These are phyloP conservation scores for Tapera naevia DNA, from an alignment of 2,797 vertebrate genomes.

Conservation along the genomic window DNA sequence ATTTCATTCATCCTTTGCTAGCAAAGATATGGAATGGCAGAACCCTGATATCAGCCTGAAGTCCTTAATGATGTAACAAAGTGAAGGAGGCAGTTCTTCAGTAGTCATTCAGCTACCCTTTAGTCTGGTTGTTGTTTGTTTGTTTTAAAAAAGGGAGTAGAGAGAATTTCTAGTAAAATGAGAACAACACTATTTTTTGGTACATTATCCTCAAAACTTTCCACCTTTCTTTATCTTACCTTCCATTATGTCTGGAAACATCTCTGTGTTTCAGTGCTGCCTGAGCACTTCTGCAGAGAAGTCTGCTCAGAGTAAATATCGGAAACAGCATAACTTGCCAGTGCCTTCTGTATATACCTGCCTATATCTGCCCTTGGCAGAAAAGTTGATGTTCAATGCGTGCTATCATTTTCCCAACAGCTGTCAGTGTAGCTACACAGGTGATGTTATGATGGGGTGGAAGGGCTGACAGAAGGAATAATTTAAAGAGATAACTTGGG, in stretches of 20 bases:
- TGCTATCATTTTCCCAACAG: background rate
- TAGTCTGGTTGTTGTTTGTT: background rate
- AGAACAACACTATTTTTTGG: background rate
- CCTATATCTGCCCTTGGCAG: background rate
- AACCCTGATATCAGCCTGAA: background rate
- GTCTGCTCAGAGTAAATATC: background rate
- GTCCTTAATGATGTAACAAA: background rate
- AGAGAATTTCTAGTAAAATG: background rate
- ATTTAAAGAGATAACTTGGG: background rate
- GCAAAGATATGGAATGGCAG: background rate
- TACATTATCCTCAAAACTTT: background rate
- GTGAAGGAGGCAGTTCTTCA: background rate
- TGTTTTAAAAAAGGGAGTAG: too few relatives aligned
- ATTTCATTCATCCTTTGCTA: background rate
- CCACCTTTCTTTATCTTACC: background rate
- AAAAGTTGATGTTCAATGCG: accelerated
- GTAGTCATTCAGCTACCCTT: background rate
- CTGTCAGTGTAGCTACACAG: background rate
- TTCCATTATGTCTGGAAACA: background rate
- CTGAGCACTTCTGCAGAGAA: background rate
- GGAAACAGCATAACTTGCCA: background rate
- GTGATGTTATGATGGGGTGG: background rate
- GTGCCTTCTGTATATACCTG: background rate
- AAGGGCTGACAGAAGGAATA: background rate
- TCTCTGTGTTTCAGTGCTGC: background rate